Evolutionary conservation across 2,113 vertebrate genomes (phyloP).

Genomic region (Orycteropus afer): DNA sequence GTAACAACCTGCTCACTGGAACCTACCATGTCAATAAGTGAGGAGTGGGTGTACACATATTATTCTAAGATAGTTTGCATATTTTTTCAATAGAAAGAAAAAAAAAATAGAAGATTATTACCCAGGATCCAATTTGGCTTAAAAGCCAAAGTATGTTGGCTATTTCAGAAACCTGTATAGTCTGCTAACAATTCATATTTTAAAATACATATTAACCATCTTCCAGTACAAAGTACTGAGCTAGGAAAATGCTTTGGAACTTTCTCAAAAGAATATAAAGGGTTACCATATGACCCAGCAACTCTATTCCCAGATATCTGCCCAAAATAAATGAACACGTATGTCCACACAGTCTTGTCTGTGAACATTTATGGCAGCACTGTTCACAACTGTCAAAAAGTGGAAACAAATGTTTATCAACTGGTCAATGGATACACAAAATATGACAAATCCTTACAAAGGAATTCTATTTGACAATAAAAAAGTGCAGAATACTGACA

Average conservation of each 20-base stretch:
- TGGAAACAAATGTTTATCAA: neutral
- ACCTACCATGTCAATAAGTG: no score
- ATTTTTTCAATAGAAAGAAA: neutral
- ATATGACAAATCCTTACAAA: neutral
- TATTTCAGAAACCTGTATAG: neutral
- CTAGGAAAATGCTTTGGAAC: neutral
- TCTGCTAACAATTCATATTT: neutral
- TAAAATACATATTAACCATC: neutral
- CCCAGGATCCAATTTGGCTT: neutral
- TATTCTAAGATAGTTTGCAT: neutral
- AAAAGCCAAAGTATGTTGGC: neutral
- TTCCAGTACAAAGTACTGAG: neutral
- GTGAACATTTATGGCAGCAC: neutral
- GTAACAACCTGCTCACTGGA: no score
- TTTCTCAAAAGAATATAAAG: neutral
- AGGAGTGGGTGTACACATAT: neutral
- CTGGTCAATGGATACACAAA: neutral
- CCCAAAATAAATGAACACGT: neutral
- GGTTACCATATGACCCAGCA: neutral
- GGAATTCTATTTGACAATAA: neutral
- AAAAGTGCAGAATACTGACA: neutral
- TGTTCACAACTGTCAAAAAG: neutral
- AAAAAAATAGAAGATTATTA: slow-evolving; percentile 14
- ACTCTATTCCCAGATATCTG: neutral
- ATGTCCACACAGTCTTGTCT: neutral